Percentiles rank a stretch among this genome's conserved stretches.
Evolutionary conservation across 1,140 invertebrate species (phyloP).

Genomic region (Pseudomyrmex concolor): DNA sequence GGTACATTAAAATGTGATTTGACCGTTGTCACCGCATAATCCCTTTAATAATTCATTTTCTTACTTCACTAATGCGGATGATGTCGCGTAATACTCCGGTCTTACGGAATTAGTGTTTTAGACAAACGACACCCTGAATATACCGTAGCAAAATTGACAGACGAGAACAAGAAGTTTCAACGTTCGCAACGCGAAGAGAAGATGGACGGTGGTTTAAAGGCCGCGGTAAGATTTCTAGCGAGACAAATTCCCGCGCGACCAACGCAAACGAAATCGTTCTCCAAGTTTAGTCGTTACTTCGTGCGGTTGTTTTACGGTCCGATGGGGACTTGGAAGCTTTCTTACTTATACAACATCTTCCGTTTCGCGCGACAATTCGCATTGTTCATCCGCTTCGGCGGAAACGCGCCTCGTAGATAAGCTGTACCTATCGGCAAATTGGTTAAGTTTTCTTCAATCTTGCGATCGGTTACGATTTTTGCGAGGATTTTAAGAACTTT

Average conservation of each 20-base stretch:
- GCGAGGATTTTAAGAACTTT: background rate
- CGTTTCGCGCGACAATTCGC: background rate
- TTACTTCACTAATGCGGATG: too few species aligned
- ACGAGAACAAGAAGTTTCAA: background rate
- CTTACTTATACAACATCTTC: constrained; percentile 12
- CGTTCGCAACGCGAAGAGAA: background rate
- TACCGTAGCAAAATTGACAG: background rate
- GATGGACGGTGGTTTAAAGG: constrained; percentile 4
- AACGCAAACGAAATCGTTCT: constrained; percentile 30
- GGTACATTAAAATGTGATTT: too few species aligned
- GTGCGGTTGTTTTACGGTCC: constrained; percentile 50
- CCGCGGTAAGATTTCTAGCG: constrained; percentile 14
- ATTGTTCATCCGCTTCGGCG: background rate
- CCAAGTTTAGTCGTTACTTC: constrained; percentile 57
- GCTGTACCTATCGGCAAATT: background rate
- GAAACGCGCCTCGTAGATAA: background rate
- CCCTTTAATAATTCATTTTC: too few species aligned
- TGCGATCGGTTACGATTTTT: background rate
- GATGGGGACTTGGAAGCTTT: constrained; percentile 35
- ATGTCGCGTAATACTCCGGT: too few species aligned
- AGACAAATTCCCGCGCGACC: constrained; percentile 25
- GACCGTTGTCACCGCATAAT: too few species aligned
- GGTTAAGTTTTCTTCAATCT: background rate
- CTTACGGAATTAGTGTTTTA: background rate
- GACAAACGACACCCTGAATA: background rate